Conservation (phyloP, 2,113 vertebrate genomes). For the Catharus minimus region DNA sequence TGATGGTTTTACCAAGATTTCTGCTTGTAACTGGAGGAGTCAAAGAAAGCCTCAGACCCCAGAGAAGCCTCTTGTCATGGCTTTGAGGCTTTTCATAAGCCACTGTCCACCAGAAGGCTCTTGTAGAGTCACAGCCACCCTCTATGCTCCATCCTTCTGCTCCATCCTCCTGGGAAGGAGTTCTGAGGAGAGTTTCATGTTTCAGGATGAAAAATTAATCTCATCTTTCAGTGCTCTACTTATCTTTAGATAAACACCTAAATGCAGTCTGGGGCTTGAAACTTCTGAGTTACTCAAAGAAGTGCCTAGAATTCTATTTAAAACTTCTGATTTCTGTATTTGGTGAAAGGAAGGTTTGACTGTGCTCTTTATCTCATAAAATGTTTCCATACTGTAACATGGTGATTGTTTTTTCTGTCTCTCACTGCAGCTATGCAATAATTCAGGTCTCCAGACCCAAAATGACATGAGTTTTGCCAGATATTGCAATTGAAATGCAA, state of each 20-base stretch:
- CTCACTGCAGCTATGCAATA: neutral
- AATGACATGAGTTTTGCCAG: neutral
- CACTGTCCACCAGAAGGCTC: neutral
- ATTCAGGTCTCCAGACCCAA: neutral
- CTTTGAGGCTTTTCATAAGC: neutral
- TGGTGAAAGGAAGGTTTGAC: neutral
- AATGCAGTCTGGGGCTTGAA: neutral
- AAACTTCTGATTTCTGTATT: neutral
- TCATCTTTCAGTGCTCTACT: neutral
- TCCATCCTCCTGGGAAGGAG: neutral
- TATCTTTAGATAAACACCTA: neutral
- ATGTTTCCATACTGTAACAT: neutral
- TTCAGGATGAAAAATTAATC: neutral
- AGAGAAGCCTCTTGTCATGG: neutral
- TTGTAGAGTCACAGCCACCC: neutral
- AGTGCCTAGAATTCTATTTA: neutral
- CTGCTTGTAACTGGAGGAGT: neutral
- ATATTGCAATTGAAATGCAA: neutral
- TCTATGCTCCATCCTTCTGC: neutral
- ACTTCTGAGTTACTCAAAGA: neutral
- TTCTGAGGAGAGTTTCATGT: neutral
- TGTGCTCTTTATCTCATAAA: neutral
- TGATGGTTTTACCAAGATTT: neutral
- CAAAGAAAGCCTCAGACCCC: neutral
- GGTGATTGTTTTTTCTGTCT: neutral